A percentile compares a stretch with the other conserved stretches of the same genome.
These are phyloP conservation scores for Ophion costatus DNA, from an alignment of 2,888 invertebrate genomes.

Conservation along the genomic window DNA sequence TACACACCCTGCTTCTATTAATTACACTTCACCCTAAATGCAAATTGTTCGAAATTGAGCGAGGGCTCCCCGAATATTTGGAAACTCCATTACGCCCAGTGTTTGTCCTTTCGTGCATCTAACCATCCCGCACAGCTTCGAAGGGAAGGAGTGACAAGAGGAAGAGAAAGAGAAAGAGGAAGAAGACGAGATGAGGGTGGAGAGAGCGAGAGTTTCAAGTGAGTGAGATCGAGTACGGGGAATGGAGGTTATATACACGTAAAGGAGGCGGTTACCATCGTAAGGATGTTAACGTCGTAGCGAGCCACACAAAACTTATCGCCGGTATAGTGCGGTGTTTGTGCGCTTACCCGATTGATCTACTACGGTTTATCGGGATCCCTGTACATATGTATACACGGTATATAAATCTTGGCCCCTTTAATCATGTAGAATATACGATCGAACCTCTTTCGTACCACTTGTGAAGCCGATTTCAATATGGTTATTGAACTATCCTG, in stretches of 20 bases:
- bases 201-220: conserved; percentile 39
- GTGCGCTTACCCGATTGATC: neutral
- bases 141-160: conserved; percentile 51
- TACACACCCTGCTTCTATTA: conserved; percentile 79
- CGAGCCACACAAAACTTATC: conserved; percentile 61
- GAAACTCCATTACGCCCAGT: conserved; percentile 83
- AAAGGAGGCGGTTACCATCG: conserved; percentile 57
- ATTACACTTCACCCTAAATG: conserved; percentile 83
- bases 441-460: no score
- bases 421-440: no score
- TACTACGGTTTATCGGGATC: conserved; percentile 4
- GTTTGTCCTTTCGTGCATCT: conserved; percentile 79
- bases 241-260: conserved; percentile 46
- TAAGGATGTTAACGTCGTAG: conserved; percentile 64
- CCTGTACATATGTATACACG: neutral
- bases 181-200: conserved; percentile 45
- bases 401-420: neutral
- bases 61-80: conserved; percentile 83
- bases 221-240: conserved; percentile 47
- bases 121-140: conserved; percentile 61
- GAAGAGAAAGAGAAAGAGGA: conserved; percentile 23
- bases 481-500: no score
- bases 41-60: conserved; percentile 84
- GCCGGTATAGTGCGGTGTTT: conserved; percentile 19
- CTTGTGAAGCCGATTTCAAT: neutral